Evolutionary conservation across 2,888 invertebrate species (phyloP).

Genomic region (Macroteleia sp.): DNA sequence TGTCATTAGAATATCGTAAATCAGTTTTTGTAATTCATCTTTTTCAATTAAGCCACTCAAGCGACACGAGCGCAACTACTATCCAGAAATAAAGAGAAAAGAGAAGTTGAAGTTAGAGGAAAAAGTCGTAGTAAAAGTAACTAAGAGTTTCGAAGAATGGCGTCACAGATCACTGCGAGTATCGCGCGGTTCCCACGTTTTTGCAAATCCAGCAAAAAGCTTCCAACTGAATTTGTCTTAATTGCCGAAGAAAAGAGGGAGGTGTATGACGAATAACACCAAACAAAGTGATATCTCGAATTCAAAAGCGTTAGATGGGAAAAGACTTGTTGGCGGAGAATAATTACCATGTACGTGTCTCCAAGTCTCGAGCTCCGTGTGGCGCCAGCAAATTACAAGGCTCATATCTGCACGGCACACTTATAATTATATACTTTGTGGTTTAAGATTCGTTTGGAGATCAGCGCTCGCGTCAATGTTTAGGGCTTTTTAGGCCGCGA

Average conservation of each 20-base stretch:
- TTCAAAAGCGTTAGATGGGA: constrained; percentile 1
- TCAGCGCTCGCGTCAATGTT: constrained; percentile 81
- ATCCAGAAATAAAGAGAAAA: too few relatives aligned
- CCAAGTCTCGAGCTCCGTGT: constrained; percentile 77
- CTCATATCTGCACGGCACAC: constrained; percentile 76
- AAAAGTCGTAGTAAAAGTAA: constrained; percentile 3
- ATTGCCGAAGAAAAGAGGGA: constrained; percentile 8
- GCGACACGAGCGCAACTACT: too few relatives aligned
- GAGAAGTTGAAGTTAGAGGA: too few relatives aligned
- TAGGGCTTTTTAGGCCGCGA: constrained; percentile 77
- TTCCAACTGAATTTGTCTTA: neutral
- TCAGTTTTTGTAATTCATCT: too few relatives aligned
- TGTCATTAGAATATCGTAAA: too few relatives aligned
- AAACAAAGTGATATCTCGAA: constrained; percentile 39
- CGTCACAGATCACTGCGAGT: constrained; percentile 9
- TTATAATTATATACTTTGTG: constrained; percentile 81
- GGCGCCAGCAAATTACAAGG: constrained; percentile 84
- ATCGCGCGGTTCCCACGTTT: constrained; percentile 55
- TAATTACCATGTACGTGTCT: constrained; percentile 83
- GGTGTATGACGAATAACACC: neutral
- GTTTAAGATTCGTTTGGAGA: constrained; percentile 70
- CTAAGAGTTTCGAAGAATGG: constrained; percentile 11
- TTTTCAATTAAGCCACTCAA: too few relatives aligned
- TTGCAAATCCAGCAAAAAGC: constrained; percentile 14
- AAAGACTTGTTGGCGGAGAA: constrained; percentile 51